A percentile compares a stretch with the other conserved stretches of the same genome.
Conservation (phyloP, 1,140 invertebrate species). For the Phocides pigmalion region DNA sequence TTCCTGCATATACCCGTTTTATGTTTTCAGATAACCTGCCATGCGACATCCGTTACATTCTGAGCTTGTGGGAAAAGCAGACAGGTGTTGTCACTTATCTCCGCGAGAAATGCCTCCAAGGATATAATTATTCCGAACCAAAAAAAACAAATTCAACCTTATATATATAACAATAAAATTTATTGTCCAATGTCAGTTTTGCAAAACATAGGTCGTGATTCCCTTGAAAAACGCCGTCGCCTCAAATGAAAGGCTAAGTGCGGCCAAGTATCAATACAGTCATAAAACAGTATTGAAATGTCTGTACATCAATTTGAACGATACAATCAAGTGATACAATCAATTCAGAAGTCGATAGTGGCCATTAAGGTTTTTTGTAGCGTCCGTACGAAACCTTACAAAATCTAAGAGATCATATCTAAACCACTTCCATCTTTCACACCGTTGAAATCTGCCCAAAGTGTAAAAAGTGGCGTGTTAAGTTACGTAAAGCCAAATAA, state of each 20-base stretch:
- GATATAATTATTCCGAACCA: constrained; percentile 46
- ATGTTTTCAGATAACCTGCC: constrained; percentile 69
- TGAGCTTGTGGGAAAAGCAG: constrained; percentile 66
- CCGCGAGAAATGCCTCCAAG: constrained; percentile 45
- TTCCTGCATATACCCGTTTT: constrained; percentile 42
- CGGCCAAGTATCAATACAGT: constrained; percentile 63
- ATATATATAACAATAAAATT: neutral
- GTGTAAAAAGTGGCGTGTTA: constrained; percentile 47
- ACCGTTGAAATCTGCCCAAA: constrained; percentile 54
- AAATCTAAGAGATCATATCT: constrained; percentile 53
- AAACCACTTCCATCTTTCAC: constrained; percentile 58
- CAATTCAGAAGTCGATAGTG: constrained; percentile 37
- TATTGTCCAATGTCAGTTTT: constrained; percentile 2
- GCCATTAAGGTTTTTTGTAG: constrained; percentile 40
- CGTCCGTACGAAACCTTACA: constrained; percentile 51
- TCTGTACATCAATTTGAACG: constrained; percentile 50
- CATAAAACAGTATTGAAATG: constrained; percentile 65
- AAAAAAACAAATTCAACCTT: constrained; percentile 33
- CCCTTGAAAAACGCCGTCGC: constrained; percentile 19
- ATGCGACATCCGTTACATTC: constrained; percentile 60
- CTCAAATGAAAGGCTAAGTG: constrained; percentile 63
- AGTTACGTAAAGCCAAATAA: constrained; percentile 65
- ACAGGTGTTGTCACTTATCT: constrained; percentile 76
- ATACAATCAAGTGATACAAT: too few species aligned
- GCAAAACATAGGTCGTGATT: constrained; percentile 35